A percentile compares a stretch with the other conserved stretches of the same genome.
These are phyloP conservation scores for Drosophila niveifrons DNA, from an alignment of 2,888 invertebrate species.

Conservation along the genomic window DNA sequence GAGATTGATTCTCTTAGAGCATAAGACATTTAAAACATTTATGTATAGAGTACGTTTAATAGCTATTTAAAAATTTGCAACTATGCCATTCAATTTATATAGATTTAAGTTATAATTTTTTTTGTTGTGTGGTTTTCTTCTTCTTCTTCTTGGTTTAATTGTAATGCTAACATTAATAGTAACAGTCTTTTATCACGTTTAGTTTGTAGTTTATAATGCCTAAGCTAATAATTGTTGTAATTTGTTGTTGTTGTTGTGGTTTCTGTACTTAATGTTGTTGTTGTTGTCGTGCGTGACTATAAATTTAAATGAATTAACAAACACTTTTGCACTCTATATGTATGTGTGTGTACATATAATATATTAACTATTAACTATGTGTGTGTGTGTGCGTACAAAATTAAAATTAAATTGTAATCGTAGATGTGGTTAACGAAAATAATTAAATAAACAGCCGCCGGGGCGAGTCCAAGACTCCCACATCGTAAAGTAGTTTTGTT, in stretches of 20 bases:
- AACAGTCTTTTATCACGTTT: conserved; percentile 83
- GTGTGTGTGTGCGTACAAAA: conserved; percentile 9
- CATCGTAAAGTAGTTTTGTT: conserved; percentile 55
- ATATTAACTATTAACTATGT: conserved; percentile 25
- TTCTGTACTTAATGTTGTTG: conserved; percentile 2
- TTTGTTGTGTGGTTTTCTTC: conserved; percentile 14
- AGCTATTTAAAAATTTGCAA: conserved; percentile 21
- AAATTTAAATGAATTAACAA: conserved; percentile 51
- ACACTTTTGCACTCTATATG: conserved; percentile 48
- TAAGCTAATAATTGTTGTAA: conserved; percentile 44
- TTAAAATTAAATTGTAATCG: conserved; percentile 9
- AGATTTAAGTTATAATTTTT: conserved; percentile 41
- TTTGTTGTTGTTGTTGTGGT: conserved; percentile 32
- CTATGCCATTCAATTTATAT: conserved; percentile 44
- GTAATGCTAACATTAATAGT: conserved; percentile 60
- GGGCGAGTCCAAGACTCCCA: conserved; percentile 47
- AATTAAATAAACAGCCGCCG: conserved; percentile 41
- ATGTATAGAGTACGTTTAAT: conserved; percentile 2
- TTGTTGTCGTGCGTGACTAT: conserved; percentile 48
- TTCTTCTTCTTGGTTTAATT: conserved; percentile 7
- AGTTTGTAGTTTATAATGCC: conserved; percentile 51
- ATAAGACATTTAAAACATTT: conserved; percentile 55
- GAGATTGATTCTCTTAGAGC: conserved; percentile 35
- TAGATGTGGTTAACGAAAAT: conserved; percentile 15
- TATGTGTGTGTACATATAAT: conserved; percentile 15